Percentiles rank a stretch among this genome's conserved stretches.
These are phyloP conservation scores for Aphidius colemani DNA, from an alignment of 2,888 invertebrate genomes.

Conservation along the genomic window DNA sequence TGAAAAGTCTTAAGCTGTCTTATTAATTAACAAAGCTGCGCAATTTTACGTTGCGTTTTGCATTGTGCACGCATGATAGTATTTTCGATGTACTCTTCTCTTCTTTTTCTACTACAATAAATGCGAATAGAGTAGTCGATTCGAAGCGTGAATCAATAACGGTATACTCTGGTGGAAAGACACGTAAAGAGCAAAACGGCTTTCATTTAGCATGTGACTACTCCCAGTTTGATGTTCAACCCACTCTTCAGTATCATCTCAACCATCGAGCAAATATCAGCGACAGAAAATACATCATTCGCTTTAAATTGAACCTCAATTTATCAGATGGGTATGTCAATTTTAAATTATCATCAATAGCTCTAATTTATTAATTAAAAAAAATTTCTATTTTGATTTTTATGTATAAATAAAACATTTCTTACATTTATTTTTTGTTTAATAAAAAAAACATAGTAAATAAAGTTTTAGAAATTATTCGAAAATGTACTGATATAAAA, in stretches of 20 bases:
- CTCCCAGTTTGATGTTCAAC: not conserved
- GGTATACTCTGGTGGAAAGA: constrained; percentile 5
- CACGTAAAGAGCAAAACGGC: not conserved
- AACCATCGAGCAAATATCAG: not conserved
- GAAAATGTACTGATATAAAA: not conserved
- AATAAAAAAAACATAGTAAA: not conserved
- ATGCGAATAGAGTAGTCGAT: constrained; percentile 1
- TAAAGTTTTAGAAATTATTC: not conserved
- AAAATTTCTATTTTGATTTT: not conserved
- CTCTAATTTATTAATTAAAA: not conserved
- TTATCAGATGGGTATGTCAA: no score
- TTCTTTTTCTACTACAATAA: not conserved
- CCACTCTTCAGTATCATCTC: no score
- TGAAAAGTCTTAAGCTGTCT: no score
- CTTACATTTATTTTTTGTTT: not conserved
- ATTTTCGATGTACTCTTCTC: no score
- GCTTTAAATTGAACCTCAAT: not conserved
- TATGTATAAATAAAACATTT: not conserved
- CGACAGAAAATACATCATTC: not conserved
- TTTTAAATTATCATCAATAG: not conserved
- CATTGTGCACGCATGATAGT: no score
- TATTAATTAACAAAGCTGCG: no score
- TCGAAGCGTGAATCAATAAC: constrained; percentile 12
- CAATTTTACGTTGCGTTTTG: no score
- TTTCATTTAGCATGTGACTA: not conserved